A percentile compares a stretch with the other conserved stretches of the same genome.
Evolutionary conservation across 2,113 vertebrate genomes (phyloP).

Genomic region (Zapus hudsonius): DNA sequence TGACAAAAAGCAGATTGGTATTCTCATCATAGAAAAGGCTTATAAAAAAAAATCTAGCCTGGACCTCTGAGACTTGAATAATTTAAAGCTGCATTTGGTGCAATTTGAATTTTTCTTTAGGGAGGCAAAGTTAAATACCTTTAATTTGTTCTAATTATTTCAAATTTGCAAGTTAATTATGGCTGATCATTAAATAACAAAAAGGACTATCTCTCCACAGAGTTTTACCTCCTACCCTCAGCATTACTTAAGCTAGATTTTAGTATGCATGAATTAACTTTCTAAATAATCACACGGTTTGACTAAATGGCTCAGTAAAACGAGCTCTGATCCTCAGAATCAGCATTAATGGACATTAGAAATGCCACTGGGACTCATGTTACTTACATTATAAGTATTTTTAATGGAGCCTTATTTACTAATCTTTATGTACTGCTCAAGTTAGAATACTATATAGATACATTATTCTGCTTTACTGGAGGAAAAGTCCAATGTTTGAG

Average conservation of each 20-base stretch:
- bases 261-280: conserved; percentile 93
- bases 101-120: conserved; percentile 93
- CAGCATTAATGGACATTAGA: conserved; percentile 91
- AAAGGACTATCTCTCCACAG: conserved; percentile 90
- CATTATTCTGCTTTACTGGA: conserved; percentile 84
- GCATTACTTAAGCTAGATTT: conserved; percentile 91
- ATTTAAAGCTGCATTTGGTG: conserved; percentile 93
- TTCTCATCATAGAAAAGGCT: conserved; percentile 90
- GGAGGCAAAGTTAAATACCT: conserved; percentile 93
- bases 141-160: conserved; percentile 95
- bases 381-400: conserved; percentile 89
- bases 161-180: conserved; percentile 94
- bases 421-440: conserved; percentile 89
- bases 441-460: conserved; percentile 84
- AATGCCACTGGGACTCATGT: conserved; percentile 88
- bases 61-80: conserved; percentile 92
- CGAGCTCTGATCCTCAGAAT: conserved; percentile 91
- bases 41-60: conserved; percentile 85
- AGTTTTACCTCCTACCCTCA: conserved; percentile 91
- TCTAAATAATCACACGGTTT: conserved; percentile 91
- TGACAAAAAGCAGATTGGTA: conserved; percentile 90
- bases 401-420: conserved; percentile 90
- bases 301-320: conserved; percentile 91
- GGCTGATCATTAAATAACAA: conserved; percentile 93
- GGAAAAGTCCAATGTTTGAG: conserved; percentile 83